Base-by-base conservation (phyloP, 2,113 vertebrate species). In the Holacanthus passer region DNA sequence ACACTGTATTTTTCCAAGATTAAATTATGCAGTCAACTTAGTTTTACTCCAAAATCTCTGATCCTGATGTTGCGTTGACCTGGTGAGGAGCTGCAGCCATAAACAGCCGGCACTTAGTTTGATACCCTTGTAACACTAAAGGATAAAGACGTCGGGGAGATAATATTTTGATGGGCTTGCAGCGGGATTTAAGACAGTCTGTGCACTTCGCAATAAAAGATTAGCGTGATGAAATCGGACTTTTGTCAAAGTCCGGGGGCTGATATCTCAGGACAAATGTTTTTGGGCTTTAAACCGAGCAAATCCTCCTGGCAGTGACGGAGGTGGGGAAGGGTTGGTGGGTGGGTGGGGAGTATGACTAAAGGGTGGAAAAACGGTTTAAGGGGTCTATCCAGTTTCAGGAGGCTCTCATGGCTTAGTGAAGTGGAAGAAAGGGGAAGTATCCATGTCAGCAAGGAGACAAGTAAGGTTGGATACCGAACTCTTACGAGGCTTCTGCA, bases 381-480 rank as follows among this genome's bases (percentile, higher is more conserved):
- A 58, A 65, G 78, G 62, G 77, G 65, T 88, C 88, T 85, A 60
- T 93, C 93, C 89, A 81, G 79, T 94, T 95, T 93, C 92, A 80
- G 85, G 87, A 94, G 89, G 77, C 66, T 91, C 37, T 60, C 41
- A 80, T 91, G 93, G 90, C 87, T 93, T 76, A 78, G 89, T 81
- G 82, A 88, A 76, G 93, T 84, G 65, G 53, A 83, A 77, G 92
- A 93, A 95, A 90, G 78, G 78, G 82, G 81, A 89, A 95, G 90
- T 94, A 93, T 93, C 88, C 91, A 77, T 95, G 91, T 94, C 93
- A 92, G 89, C 39, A 59, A 89, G 93, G 94, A 95, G 88, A 87
- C 80, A 68, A 86, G 50, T 14, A 29, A 74, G 41, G 68, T 55
- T 45, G 29, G 73, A 79, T 29, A 29, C 62, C 53, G 14, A 50